Percentiles rank a stretch among this genome's conserved stretches.
Conservation (phyloP, 1,140 invertebrate species). For the Diploscapter pachys region DNA sequence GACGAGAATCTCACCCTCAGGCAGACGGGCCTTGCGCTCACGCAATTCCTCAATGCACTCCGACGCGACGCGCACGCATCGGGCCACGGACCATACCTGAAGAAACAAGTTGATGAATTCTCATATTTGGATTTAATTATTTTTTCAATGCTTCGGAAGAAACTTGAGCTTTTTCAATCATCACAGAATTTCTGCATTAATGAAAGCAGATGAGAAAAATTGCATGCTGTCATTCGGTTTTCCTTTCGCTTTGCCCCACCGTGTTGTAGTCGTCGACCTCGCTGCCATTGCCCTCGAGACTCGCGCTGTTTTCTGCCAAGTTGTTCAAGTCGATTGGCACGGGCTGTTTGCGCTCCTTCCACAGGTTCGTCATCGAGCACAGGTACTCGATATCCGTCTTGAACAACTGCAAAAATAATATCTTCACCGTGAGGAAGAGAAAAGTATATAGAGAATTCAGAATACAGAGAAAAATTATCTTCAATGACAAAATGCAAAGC, state of each 20-base stretch:
- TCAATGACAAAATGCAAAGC: too few relatives aligned
- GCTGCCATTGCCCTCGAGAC: background rate
- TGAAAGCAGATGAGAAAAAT: background rate
- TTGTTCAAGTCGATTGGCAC: conserved; percentile 68
- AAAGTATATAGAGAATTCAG: too few relatives aligned
- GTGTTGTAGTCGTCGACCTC: conserved; percentile 25
- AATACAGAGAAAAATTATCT: too few relatives aligned
- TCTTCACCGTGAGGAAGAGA: too few relatives aligned
- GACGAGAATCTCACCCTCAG: conserved; percentile 71
- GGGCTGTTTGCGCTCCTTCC: conserved; percentile 80
- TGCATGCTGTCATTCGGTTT: conserved; percentile 36
- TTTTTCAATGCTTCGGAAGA: too few relatives aligned
- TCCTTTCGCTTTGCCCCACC: background rate
- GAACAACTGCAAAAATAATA: conserved; percentile 73
- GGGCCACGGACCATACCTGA: conserved; percentile 73
- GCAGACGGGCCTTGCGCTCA: conserved; percentile 1
- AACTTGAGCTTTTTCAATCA: too few relatives aligned
- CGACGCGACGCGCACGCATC: conserved; percentile 74
- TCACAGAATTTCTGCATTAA: background rate
- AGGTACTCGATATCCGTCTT: conserved; percentile 92
- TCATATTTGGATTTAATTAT: background rate
- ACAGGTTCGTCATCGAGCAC: conserved; percentile 87
- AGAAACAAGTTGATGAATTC: background rate
- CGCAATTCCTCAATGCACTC: conserved; percentile 67
- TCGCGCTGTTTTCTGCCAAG: conserved; percentile 43